Conservation (phyloP, 2,797 vertebrate species). For the Epinephelus malabaricus region DNA sequence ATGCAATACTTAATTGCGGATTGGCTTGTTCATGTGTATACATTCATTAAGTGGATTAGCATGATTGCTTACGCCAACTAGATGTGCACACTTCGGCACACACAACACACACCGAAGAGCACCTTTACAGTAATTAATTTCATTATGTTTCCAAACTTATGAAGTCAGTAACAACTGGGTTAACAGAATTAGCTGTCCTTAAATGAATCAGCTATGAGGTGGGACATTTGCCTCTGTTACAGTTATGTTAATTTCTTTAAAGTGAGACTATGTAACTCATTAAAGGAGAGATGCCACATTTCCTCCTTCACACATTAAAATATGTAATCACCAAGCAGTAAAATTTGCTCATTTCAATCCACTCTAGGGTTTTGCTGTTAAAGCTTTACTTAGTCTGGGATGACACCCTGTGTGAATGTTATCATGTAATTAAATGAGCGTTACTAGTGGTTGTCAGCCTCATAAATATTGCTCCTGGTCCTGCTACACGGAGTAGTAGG, state of each 20-base stretch:
- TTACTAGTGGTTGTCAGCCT: too few species aligned
- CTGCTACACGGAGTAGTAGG: too few species aligned
- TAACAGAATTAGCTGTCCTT: slow-evolving; percentile 11
- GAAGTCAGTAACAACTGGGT: slow-evolving; percentile 18
- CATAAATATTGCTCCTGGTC: too few species aligned
- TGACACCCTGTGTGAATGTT: too few species aligned
- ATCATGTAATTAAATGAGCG: too few species aligned
- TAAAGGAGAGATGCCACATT: neutral
- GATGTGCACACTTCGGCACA: slow-evolving; percentile 37
- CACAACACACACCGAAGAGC: slow-evolving; percentile 10
- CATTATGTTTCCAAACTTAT: slow-evolving; percentile 35
- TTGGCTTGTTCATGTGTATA: slow-evolving; percentile 61
- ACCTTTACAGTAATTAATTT: slow-evolving; percentile 41
- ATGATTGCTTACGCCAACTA: slow-evolving; percentile 42
- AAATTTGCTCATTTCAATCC: neutral
- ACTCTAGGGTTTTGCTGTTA: neutral
- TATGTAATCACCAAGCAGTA: neutral
- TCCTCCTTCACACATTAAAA: neutral
- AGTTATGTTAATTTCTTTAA: neutral
- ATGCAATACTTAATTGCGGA: slow-evolving; percentile 55
- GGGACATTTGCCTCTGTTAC: neutral
- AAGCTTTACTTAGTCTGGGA: neutral
- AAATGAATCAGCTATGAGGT: slow-evolving; percentile 11
- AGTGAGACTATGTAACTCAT: neutral
- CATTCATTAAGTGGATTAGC: slow-evolving; percentile 71